Percentiles rank a stretch among this genome's conserved stretches.
phyloP scores from a whole-genome alignment of 2,888 invertebrate genomes.

The Hirtodrosophila trivittata region DNA sequence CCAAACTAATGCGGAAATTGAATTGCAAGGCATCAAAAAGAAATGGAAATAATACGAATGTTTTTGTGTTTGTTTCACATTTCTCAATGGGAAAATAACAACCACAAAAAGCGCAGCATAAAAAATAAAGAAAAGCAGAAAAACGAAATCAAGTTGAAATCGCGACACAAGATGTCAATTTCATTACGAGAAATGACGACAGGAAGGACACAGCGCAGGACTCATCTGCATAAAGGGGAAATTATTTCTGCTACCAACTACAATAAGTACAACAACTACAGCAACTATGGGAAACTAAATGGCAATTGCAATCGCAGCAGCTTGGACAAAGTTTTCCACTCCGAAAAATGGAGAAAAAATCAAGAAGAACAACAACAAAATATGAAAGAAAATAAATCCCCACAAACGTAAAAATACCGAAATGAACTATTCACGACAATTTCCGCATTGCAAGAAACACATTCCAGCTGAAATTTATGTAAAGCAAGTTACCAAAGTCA shows the following conservation, averaged over 20 bases:
- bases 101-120: constrained; percentile 17
- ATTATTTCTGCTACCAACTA: constrained; percentile 54
- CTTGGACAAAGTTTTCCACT: constrained; percentile 62
- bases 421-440: constrained; percentile 76
- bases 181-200: constrained; percentile 64
- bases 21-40: constrained; percentile 51
- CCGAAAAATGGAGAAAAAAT: constrained; percentile 13
- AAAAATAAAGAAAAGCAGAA: constrained; percentile 28
- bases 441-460: constrained; percentile 52
- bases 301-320: constrained; percentile 59
- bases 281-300: constrained; percentile 37
- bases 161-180: constrained; percentile 77
- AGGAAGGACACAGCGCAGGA: constrained; percentile 36
- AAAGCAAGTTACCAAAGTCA: constrained; percentile 58
- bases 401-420: constrained; percentile 46
- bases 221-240: constrained; percentile 79
- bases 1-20: constrained; percentile 66
- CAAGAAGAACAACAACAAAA: constrained; percentile 16
- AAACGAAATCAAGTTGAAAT: constrained; percentile 65
- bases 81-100: constrained; percentile 48
- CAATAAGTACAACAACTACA: constrained; percentile 21
- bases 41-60: constrained; percentile 4
- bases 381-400: constrained; percentile 37
- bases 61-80: constrained; percentile 9
- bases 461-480: constrained; percentile 45